phyloP scores from a whole-genome alignment of 2,888 invertebrate species.

The Chrysotoxum bicinctum region DNA sequence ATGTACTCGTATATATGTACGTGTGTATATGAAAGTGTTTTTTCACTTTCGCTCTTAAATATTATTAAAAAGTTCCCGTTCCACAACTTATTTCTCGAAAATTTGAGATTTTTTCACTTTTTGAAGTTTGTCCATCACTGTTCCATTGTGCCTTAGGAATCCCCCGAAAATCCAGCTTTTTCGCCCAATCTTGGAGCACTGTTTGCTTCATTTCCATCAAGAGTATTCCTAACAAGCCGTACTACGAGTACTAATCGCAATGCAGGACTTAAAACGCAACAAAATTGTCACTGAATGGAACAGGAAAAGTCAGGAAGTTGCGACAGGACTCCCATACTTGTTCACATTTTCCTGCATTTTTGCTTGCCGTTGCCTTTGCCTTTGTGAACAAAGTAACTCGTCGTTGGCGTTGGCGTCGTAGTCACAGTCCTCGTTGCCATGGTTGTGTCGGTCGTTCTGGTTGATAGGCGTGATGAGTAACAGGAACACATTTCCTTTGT shows the following conservation, averaged over 20 bases:
- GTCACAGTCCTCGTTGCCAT: not conserved
- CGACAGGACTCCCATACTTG: conserved; percentile 57
- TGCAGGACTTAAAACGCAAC: conserved; percentile 54
- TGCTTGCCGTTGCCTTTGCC: conserved; percentile 32
- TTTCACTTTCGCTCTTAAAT: too few species aligned
- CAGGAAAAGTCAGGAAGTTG: conserved; percentile 65
- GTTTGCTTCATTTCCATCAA: not conserved
- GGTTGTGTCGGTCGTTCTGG: conserved; percentile 28
- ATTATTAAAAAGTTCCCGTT: too few species aligned
- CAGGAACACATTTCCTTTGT: conserved; percentile 67
- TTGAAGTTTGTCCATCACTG: too few species aligned
- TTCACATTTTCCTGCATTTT: conserved; percentile 52
- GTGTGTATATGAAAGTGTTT: too few species aligned
- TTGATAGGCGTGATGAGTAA: conserved; percentile 62
- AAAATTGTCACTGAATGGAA: conserved; percentile 63
- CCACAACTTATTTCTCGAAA: too few species aligned
- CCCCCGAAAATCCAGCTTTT: not conserved
- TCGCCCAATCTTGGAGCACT: not conserved
- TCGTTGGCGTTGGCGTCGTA: not conserved
- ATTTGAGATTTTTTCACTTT: too few species aligned
- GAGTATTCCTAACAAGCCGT: conserved; percentile 46
- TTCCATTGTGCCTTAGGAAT: not conserved
- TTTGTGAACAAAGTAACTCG: conserved; percentile 61
- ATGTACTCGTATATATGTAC: too few species aligned
- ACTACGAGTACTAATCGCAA: conserved; percentile 64